These are phyloP conservation scores for Thymelicus sylvestris DNA, from an alignment of 2,888 invertebrate genomes.

Conservation along the genomic window DNA sequence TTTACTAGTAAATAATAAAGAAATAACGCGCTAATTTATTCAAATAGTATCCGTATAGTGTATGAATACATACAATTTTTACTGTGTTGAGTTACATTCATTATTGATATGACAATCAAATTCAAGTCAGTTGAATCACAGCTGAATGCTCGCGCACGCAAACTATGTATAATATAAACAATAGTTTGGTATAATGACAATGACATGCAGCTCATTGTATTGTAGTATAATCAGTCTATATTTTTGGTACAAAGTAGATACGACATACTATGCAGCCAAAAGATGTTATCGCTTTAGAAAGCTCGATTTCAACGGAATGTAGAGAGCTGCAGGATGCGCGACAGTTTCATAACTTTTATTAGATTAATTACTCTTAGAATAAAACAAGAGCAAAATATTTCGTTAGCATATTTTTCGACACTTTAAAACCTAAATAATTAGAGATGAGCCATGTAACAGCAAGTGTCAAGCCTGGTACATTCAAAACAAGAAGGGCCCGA, in stretches of 20 bases:
- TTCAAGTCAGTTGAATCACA: slow-evolving; percentile 38
- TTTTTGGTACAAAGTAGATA: slow-evolving; percentile 42
- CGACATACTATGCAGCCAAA: slow-evolving; percentile 49
- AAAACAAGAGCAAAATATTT: neutral
- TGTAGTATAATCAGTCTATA: slow-evolving; percentile 49
- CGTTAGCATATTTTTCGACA: too few species aligned
- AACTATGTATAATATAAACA: slow-evolving; percentile 54
- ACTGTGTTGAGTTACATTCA: neutral
- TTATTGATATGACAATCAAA: slow-evolving; percentile 12
- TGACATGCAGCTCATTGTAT: slow-evolving; percentile 55
- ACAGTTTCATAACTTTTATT: slow-evolving; percentile 1
- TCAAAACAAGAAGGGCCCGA: too few species aligned
- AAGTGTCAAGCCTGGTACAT: too few species aligned
- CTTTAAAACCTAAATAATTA: too few species aligned
- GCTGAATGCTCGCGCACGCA: slow-evolving; percentile 43
- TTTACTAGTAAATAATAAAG: too few species aligned
- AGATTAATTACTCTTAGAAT: neutral
- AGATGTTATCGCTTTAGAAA: slow-evolving; percentile 49
- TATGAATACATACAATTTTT: neutral
- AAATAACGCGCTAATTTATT: neutral
- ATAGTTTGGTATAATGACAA: slow-evolving; percentile 59
- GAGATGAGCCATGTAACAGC: too few species aligned
- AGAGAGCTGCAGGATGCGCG: slow-evolving; percentile 1
- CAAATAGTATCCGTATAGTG: neutral
- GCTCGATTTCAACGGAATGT: slow-evolving; percentile 39